phyloP scores from a whole-genome alignment of 2,888 invertebrate species.

The Sipha maydis region DNA sequence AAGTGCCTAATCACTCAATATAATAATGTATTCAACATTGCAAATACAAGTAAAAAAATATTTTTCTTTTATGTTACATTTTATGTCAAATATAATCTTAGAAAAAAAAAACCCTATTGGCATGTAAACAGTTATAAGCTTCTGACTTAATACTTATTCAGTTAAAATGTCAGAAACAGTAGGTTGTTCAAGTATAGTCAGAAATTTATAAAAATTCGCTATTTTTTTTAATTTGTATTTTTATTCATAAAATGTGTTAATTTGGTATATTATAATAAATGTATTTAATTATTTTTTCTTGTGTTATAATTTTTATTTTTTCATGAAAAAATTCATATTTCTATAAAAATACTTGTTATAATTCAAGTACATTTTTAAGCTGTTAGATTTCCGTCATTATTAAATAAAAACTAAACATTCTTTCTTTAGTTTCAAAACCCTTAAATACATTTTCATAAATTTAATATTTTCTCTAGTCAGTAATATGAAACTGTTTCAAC shows the following conservation, averaged over 20 bases:
- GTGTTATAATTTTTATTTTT: neutral
- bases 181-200: neutral
- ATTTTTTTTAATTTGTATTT: neutral
- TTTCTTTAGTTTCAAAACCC: conserved; percentile 13
- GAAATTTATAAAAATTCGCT: neutral
- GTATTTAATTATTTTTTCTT: neutral
- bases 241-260: neutral
- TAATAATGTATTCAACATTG: too few species aligned
- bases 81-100: conserved; percentile 2
- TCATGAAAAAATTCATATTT: neutral
- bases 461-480: neutral
- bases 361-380: conserved; percentile 19
- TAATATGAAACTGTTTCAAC: too few species aligned
- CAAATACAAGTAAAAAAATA: too few species aligned
- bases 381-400: neutral
- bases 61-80: neutral
- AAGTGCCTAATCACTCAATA: too few species aligned
- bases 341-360: conserved; percentile 20
- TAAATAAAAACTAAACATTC: neutral
- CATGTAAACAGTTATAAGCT: conserved; percentile 34
- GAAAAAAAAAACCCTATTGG: neutral
- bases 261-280: neutral
- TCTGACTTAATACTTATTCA: neutral
- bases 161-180: conserved; percentile 31
- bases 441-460: conserved; percentile 10